Base-by-base conservation (phyloP, 2,888 invertebrate species). In the Diabrotica balteata region DNA sequence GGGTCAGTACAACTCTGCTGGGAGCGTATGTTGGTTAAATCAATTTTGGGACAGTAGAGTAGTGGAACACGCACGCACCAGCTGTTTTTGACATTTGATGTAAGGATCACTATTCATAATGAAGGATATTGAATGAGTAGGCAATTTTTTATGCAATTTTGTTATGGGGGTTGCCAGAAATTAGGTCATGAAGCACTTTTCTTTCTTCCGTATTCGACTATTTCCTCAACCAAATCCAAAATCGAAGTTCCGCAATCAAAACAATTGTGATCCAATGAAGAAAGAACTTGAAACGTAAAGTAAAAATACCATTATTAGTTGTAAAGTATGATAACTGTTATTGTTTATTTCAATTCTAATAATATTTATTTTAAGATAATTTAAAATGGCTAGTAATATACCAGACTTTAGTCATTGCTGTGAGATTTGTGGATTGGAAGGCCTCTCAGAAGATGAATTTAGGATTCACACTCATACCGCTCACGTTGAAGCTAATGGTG, bases 381-480 rank as follows among this genome's bases (percentile, higher is more conserved):
- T 59, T 65, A 66, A 72, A 78, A 85, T 85, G 85, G 86, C 88
- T 70, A 86, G 86, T 79, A 88, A 88, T 81, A 60, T 71, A 51
- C 86, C 87, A 66, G 88, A 88, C 78, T 83, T 87, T 77, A 86
- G 84, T 78, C 88, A 90, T 82, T 89, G 91, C 63, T 95, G 94
- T 84, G 93, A 94, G 84, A 92, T 94, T 72, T 95, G 95, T 82
- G 94, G 94, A n/a, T 88, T 91, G 72, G 93, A 93, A 77, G 92
- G 92, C 22, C 86, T 94, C 69, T 90, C 89, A 68, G 93, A 93
- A 80, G 92, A 92, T 71, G 90, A 92, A 74, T 91, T 94, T 90
- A 86, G 93, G 70, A 86, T 89, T 22, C 95, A 95, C 82, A 93
- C 93, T 69, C 87, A 91, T 64, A 88, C 91, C 55, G 91, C 90